Conservation (phyloP, 92 coral and sea anemone species). For the Porites evermanni region DNA sequence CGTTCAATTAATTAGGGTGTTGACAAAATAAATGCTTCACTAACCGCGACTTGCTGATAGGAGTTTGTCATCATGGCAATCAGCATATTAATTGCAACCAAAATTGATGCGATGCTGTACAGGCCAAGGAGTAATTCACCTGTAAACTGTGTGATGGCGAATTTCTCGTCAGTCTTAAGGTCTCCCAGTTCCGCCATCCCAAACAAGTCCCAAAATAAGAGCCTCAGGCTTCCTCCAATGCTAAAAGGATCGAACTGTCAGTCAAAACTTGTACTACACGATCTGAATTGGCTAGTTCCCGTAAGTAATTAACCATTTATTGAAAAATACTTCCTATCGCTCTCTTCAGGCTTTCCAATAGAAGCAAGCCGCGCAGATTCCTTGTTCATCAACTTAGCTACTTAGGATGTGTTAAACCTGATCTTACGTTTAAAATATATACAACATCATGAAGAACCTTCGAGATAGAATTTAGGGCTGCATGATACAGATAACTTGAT, state of each 20-base stretch:
- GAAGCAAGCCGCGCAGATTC: too few relatives aligned
- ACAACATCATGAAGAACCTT: too few relatives aligned
- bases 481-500: too few relatives aligned
- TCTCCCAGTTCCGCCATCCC: conserved; percentile 79
- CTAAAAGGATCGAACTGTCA: conserved; percentile 7
- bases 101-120: conserved; percentile 79
- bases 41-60: conserved; percentile 81
- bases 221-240: conserved; percentile 47
- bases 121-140: conserved; percentile 78
- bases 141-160: conserved; percentile 72
- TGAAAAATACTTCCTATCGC: too few relatives aligned
- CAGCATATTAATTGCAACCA: conserved; percentile 89
- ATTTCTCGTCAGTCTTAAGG: conserved; percentile 59
- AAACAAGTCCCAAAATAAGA: conserved; percentile 92
- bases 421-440: too few relatives aligned
- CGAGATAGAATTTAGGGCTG: too few relatives aligned
- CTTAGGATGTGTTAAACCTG: too few relatives aligned
- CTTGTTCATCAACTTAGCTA: too few relatives aligned
- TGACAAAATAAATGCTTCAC: background rate
- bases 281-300: too few relatives aligned
- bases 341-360: too few relatives aligned
- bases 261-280: background rate
- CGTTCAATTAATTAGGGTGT: too few relatives aligned
- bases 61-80: conserved; percentile 92
- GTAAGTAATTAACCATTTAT: too few relatives aligned